Evolutionary conservation across 2,888 invertebrate genomes (phyloP).

Genomic region (Tipula helvola): DNA sequence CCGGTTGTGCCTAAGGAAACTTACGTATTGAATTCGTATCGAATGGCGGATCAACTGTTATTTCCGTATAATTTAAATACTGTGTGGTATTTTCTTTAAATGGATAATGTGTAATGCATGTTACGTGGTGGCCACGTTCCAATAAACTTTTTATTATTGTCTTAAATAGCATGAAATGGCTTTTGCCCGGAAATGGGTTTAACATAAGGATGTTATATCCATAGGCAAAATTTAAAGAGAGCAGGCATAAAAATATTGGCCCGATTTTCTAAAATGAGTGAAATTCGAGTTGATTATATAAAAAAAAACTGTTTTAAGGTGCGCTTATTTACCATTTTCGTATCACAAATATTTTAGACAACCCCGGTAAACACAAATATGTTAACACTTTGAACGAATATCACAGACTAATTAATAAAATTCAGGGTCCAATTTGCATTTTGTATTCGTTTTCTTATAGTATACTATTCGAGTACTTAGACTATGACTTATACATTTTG

Average conservation of each 20-base stretch:
- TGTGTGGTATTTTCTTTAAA: background rate
- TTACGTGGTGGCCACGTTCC: conserved; percentile 35
- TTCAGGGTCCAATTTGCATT: too few relatives aligned
- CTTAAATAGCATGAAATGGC: conserved; percentile 35
- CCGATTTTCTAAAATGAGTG: background rate
- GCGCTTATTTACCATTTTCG: too few relatives aligned
- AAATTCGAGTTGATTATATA: too few relatives aligned
- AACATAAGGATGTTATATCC: conserved; percentile 29
- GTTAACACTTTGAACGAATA: too few relatives aligned
- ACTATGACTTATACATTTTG: too few relatives aligned
- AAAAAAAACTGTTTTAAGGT: too few relatives aligned
- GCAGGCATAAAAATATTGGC: background rate
- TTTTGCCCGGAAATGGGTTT: conserved; percentile 34
- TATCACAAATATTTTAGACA: too few relatives aligned
- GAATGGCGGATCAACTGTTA: background rate
- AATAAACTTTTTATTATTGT: conserved; percentile 30
- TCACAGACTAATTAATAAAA: too few relatives aligned
- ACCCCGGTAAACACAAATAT: too few relatives aligned
- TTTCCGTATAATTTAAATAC: background rate
- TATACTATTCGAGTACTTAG: too few relatives aligned
- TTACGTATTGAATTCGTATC: background rate
- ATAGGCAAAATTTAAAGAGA: background rate
- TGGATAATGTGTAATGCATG: conserved; percentile 12
- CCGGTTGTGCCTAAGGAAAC: background rate
- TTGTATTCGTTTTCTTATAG: too few relatives aligned